Percentiles rank a stretch among this genome's conserved stretches.
Evolutionary conservation across 2,888 invertebrate species (phyloP).

Genomic region (Folsomia manolachei): DNA sequence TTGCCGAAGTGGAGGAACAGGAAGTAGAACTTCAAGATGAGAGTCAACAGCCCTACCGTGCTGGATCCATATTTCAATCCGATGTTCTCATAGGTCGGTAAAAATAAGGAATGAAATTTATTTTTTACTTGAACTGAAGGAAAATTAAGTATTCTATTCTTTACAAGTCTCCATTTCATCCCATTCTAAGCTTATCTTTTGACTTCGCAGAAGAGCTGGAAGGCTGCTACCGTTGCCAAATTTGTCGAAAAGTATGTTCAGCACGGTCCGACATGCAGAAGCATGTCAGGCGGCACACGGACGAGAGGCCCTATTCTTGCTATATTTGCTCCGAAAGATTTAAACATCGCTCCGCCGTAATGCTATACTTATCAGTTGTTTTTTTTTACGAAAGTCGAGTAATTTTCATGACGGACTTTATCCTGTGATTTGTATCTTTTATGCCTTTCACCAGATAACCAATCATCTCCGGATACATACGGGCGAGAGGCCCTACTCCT

Average conservation of each 20-base stretch:
- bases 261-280: conserved; percentile 28
- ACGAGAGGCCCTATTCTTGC: conserved; percentile 28
- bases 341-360: conserved; percentile 27
- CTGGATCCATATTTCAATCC: conserved; percentile 25
- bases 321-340: conserved; percentile 23
- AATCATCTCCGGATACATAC: conserved; percentile 27
- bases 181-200: too few species aligned
- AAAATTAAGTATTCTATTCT: conserved; percentile 10
- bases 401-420: too few species aligned
- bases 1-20: background rate
- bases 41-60: conserved; percentile 3
- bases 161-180: too few species aligned
- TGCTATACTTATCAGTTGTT: too few species aligned
- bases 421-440: background rate
- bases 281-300: conserved; percentile 27
- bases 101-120: background rate
- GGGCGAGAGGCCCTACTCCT: conserved; percentile 20
- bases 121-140: background rate
- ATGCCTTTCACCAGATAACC: conserved; percentile 15
- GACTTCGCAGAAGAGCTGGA: conserved; percentile 18
- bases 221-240: conserved; percentile 26
- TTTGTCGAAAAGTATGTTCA: conserved; percentile 26
- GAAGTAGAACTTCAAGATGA: background rate
- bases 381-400: background rate
- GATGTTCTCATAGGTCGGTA: conserved; percentile 26